These are phyloP conservation scores for Campoletis sonorensis DNA, from an alignment of 1,140 invertebrate species.

Conservation along the genomic window DNA sequence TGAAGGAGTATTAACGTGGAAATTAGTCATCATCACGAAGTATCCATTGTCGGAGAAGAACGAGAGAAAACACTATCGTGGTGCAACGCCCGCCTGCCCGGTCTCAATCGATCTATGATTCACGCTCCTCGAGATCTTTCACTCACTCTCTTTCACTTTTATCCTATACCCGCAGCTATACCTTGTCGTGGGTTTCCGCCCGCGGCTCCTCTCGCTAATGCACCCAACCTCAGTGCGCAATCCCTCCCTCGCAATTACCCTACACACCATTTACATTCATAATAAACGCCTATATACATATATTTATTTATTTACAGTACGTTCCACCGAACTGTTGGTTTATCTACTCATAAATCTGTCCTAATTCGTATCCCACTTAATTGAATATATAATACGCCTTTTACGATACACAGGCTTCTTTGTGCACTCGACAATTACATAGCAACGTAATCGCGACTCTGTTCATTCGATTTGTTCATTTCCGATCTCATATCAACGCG, in stretches of 20 bases:
- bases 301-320: too few species aligned
- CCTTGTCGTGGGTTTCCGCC: constrained; percentile 20
- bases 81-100: not conserved
- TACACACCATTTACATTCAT: constrained; percentile 8
- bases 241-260: constrained; percentile 13
- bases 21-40: not conserved
- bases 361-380: constrained; percentile 16
- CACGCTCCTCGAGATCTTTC: constrained; percentile 17
- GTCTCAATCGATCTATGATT: constrained; percentile 17
- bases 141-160: constrained; percentile 20
- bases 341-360: constrained; percentile 9
- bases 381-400: not conserved
- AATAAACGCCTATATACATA: not conserved
- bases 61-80: not conserved
- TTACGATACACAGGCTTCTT: too few species aligned
- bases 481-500: too few species aligned
- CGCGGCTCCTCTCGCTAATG: not conserved
- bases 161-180: not conserved
- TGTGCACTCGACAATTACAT: too few species aligned
- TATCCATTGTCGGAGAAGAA: not conserved
- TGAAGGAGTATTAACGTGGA: too few species aligned
- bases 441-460: too few species aligned
- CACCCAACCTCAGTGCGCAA: not conserved
- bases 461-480: too few species aligned
- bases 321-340: not conserved